These are phyloP conservation scores for Patiria miniata DNA, from an alignment of 35 echinoderm and acorn worm species.

Conservation along the genomic window DNA sequence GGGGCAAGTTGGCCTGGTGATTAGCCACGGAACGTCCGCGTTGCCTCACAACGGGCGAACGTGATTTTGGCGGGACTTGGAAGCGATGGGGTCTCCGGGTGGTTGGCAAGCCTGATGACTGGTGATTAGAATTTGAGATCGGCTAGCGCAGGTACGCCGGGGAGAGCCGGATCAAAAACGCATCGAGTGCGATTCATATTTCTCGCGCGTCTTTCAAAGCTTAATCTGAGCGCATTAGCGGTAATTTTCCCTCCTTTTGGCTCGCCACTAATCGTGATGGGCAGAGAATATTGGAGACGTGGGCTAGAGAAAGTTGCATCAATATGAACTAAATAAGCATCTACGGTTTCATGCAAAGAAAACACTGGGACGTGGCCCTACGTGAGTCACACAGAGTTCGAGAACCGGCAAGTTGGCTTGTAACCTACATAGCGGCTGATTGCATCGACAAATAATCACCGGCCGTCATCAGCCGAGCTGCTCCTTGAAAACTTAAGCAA, in stretches of 20 bases:
- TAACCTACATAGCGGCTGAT: constrained; percentile 17
- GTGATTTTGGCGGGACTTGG: constrained; percentile 13
- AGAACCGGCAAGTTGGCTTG: constrained; percentile 22
- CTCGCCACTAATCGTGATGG: constrained; percentile 21
- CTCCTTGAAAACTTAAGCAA: too few relatives aligned
- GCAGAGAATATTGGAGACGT: constrained; percentile 21
- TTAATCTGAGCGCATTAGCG: constrained; percentile 28
- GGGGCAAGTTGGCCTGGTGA: constrained; percentile 9
- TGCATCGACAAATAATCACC: constrained; percentile 12
- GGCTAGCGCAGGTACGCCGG: constrained; percentile 7
- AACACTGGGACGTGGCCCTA: not conserved
- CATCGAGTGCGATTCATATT: constrained; percentile 6
- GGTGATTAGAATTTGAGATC: constrained; percentile 29
- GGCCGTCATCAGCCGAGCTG: not conserved
- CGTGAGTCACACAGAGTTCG: constrained; percentile 21
- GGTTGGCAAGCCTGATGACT: constrained; percentile 8
- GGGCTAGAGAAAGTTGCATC: not conserved
- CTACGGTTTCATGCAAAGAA: constrained; percentile 24
- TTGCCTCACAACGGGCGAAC: not conserved
- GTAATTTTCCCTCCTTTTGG: constrained; percentile 12
- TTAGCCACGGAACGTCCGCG: not conserved
- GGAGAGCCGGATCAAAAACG: constrained; percentile 24
- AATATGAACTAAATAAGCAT: constrained; percentile 29
- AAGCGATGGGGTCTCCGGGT: constrained; percentile 16
- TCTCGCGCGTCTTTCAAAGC: constrained; percentile 27